These are phyloP conservation scores for Conomelus anceps DNA, from an alignment of 2,888 invertebrate genomes.

Conservation along the genomic window DNA sequence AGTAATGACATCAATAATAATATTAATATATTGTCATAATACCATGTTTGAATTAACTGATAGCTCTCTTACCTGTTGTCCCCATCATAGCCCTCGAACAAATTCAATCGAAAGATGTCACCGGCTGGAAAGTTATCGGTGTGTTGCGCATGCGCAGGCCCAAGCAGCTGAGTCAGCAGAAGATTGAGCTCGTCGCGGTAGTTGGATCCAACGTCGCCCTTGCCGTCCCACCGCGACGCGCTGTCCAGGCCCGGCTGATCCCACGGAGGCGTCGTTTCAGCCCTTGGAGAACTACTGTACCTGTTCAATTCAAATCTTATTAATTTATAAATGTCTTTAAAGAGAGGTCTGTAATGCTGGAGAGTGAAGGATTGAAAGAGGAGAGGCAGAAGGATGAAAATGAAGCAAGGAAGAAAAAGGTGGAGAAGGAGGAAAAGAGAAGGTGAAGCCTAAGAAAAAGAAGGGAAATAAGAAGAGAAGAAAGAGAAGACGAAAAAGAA, in stretches of 20 bases:
- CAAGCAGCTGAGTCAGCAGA: constrained; percentile 30
- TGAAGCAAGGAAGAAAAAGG: too few species aligned
- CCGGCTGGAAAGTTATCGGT: neutral
- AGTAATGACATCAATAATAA: too few species aligned
- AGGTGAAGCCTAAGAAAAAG: too few species aligned
- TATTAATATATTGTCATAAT: too few species aligned
- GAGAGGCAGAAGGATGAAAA: too few species aligned
- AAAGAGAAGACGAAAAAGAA: too few species aligned
- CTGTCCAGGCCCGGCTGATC: constrained; percentile 28
- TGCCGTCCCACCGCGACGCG: neutral
- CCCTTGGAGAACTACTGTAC: neutral
- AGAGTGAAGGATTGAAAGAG: too few species aligned
- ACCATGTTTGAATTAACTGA: too few species aligned
- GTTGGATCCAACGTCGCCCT: constrained; percentile 2
- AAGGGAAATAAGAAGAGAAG: too few species aligned
- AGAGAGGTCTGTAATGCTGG: too few species aligned
- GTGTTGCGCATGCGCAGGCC: neutral
- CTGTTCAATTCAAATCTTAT: constrained; percentile 18
- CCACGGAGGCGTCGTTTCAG: constrained; percentile 4
- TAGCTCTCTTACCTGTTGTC: constrained; percentile 12
- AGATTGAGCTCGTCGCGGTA: constrained; percentile 31
- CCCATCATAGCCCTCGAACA: constrained; percentile 18
- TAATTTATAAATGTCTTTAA: too few species aligned
- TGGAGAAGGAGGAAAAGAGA: too few species aligned
- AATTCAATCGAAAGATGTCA: constrained; percentile 16